phyloP scores from a whole-genome alignment of 2,113 vertebrate species.

The Cololabis saira region DNA sequence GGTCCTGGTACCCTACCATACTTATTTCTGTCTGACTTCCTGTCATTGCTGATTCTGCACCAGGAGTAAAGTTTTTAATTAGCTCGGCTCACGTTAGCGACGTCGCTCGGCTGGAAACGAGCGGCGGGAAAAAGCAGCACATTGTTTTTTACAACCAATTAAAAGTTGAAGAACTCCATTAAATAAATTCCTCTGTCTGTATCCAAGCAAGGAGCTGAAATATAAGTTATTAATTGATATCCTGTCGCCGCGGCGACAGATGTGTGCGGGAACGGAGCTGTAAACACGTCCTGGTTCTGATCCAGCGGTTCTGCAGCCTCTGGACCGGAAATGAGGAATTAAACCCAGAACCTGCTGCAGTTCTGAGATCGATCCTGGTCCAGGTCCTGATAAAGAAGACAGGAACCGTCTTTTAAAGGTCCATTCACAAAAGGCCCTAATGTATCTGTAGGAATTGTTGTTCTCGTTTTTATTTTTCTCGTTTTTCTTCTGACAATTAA shows the following conservation, averaged over 20 bases:
- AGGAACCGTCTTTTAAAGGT: no score
- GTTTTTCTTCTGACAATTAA: no score
- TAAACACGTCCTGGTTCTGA: slow-evolving; percentile 62
- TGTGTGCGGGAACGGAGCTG: slow-evolving; percentile 64
- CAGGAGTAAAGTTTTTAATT: slow-evolving; percentile 56
- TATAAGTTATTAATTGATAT: slow-evolving; percentile 83
- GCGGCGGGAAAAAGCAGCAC: slow-evolving; percentile 45
- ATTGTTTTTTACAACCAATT: slow-evolving; percentile 80
- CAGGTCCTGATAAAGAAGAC: no score
- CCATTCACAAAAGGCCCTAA: no score
- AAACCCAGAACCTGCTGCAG: no score
- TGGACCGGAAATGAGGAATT: not conserved
- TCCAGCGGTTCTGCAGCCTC: slow-evolving; percentile 56
- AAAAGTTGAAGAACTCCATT: slow-evolving; percentile 82
- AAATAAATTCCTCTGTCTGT: slow-evolving; percentile 74
- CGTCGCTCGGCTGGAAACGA: slow-evolving; percentile 48
- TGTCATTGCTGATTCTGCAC: slow-evolving; percentile 39
- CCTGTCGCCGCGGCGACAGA: slow-evolving; percentile 70
- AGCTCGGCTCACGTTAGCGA: slow-evolving; percentile 23
- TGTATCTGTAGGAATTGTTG: no score
- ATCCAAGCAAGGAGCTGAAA: slow-evolving; percentile 79
- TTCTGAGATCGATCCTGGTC: no score
- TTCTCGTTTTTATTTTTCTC: no score
- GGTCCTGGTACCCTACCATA: not conserved
- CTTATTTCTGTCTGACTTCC: slow-evolving; percentile 5